phyloP scores from a whole-genome alignment of 2,797 vertebrate species.

The Anableps anableps region DNA sequence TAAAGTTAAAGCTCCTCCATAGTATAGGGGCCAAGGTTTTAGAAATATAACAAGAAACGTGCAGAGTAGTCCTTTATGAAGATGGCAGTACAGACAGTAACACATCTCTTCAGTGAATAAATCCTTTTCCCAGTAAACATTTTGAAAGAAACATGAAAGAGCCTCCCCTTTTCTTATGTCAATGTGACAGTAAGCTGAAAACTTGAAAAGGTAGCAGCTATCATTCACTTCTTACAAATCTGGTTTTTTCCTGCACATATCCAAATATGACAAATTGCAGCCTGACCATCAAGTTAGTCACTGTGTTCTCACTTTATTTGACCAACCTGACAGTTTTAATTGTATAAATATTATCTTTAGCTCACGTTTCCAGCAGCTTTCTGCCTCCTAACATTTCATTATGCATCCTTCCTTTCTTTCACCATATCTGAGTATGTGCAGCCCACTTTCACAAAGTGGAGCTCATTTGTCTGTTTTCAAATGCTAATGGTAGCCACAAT shows the following conservation, averaged over 20 bases:
- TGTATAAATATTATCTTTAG: slow-evolving; percentile 13
- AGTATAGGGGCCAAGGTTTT: neutral
- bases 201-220: neutral
- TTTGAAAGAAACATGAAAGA: slow-evolving; percentile 6
- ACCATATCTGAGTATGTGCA: slow-evolving; percentile 38
- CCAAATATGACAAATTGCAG: slow-evolving; percentile 1
- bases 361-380: slow-evolving; percentile 17
- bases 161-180: neutral
- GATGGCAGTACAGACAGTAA: neutral
- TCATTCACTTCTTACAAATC: neutral
- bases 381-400: slow-evolving; percentile 32
- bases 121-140: neutral
- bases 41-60: neutral
- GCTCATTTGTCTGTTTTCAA: slow-evolving; percentile 65
- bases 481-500: slow-evolving; percentile 62
- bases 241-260: neutral
- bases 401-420: slow-evolving; percentile 19
- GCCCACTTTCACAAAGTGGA: slow-evolving; percentile 49
- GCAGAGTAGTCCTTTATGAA: neutral
- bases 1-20: neutral
- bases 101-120: neutral
- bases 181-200: neutral
- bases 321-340: slow-evolving; percentile 9
- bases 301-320: slow-evolving; percentile 1
- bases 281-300: slow-evolving; percentile 1